Evolutionary conservation across 2,113 vertebrate species (phyloP).

Genomic region (Rafetus swinhoei): DNA sequence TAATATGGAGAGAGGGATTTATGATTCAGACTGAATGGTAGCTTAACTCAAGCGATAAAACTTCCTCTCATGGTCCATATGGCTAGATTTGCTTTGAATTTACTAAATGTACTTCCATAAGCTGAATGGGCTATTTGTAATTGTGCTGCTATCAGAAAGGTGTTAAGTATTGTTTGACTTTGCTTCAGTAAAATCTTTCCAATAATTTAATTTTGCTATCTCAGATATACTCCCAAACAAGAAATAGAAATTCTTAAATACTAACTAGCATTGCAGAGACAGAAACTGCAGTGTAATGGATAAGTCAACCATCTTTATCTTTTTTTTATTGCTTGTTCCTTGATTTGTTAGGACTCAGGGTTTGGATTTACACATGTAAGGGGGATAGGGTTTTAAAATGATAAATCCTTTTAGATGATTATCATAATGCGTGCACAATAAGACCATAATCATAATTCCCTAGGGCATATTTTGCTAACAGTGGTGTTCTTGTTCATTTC

Average conservation of each 20-base stretch:
- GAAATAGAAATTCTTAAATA: background rate
- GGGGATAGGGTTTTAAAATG: background rate
- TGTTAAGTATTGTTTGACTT: background rate
- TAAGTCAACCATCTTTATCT: background rate
- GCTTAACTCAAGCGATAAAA: constrained; percentile 12
- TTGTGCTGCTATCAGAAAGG: background rate
- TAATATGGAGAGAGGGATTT: constrained; percentile 5
- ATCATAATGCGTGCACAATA: no score
- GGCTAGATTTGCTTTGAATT: constrained; percentile 8
- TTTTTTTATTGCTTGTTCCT: fast-evolving
- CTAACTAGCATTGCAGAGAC: background rate
- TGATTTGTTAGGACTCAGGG: background rate
- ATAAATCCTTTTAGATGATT: background rate
- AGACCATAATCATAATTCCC: background rate
- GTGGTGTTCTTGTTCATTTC: background rate
- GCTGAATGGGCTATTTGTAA: background rate
- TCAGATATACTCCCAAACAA: background rate
- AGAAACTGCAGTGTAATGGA: background rate
- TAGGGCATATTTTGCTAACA: background rate
- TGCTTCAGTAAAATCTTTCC: background rate
- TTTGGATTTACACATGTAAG: background rate
- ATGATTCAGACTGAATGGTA: constrained; percentile 9
- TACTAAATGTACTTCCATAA: constrained; percentile 17
- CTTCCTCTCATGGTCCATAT: background rate
- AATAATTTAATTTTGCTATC: background rate